These are phyloP conservation scores for Tadarida brasiliensis DNA, from an alignment of 2,797 vertebrate genomes.

Conservation along the genomic window DNA sequence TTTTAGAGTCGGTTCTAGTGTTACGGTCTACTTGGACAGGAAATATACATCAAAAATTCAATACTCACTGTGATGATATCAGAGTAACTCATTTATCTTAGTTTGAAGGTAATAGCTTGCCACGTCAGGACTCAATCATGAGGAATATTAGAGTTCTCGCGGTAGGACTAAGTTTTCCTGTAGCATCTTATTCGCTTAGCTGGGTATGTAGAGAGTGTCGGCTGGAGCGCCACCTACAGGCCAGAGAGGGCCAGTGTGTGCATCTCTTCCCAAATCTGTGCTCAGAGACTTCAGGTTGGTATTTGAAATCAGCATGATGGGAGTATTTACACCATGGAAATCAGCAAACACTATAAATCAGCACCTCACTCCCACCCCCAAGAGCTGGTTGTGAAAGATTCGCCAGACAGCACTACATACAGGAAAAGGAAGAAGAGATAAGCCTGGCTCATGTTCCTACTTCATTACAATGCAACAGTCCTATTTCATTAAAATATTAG, in stretches of 20 bases:
- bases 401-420: neutral
- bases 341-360: neutral
- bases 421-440: neutral
- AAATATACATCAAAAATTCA: constrained; percentile 60
- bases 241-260: neutral
- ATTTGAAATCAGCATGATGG: neutral
- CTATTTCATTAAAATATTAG: neutral
- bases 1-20: constrained; percentile 8
- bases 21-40: neutral
- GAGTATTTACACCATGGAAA: neutral
- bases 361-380: neutral
- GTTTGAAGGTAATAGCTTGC: neutral
- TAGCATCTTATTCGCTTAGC: neutral
- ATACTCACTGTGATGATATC: constrained; percentile 3
- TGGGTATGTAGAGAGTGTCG: rapidly evolving
- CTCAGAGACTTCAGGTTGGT: neutral
- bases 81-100: constrained; percentile 45
- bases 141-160: neutral
- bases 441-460: neutral
- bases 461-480: neutral
- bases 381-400: neutral
- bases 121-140: neutral
- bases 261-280: neutral
- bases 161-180: neutral
- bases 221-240: neutral